phyloP scores from a whole-genome alignment of 2,797 vertebrate species.

The Pterois miles region DNA sequence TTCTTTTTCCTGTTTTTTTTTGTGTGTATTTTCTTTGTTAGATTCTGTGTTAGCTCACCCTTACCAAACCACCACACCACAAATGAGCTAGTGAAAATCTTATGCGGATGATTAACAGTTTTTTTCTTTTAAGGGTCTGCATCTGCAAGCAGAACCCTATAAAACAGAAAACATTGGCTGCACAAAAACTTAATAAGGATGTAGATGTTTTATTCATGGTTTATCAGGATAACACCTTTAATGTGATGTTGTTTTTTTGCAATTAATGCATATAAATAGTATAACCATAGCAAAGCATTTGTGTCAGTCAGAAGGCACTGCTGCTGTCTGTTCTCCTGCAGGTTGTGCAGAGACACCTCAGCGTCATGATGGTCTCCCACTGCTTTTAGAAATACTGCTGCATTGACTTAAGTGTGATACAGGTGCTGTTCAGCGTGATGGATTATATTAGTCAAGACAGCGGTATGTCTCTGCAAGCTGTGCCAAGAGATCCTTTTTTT shows the following conservation, averaged over 20 bases:
- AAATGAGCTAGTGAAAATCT: neutral
- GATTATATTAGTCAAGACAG: constrained; percentile 31
- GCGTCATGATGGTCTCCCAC: constrained; percentile 1
- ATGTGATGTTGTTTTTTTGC: neutral
- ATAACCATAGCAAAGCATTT: constrained; percentile 2
- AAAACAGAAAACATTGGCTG: neutral
- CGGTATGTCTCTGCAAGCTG: constrained; percentile 20
- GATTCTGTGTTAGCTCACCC: neutral
- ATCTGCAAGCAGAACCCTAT: neutral
- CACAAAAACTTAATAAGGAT: neutral
- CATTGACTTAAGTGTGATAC: constrained; percentile 8
- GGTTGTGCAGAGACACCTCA: constrained; percentile 26
- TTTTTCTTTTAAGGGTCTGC: neutral
- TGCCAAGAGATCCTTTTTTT: constrained; percentile 7
- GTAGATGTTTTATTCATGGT: no score
- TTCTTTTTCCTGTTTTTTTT: constrained; percentile 2
- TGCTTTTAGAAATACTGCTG: constrained; percentile 36
- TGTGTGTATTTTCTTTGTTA: neutral
- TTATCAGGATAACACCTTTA: neutral
- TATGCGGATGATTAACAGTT: neutral
- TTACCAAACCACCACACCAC: neutral
- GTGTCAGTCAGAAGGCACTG: neutral
- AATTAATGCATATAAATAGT: neutral
- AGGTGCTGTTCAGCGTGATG: constrained; percentile 22
- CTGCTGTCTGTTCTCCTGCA: constrained; percentile 10